Conservation (phyloP, 2,113 vertebrate species). For the Caranx melampygus region DNA sequence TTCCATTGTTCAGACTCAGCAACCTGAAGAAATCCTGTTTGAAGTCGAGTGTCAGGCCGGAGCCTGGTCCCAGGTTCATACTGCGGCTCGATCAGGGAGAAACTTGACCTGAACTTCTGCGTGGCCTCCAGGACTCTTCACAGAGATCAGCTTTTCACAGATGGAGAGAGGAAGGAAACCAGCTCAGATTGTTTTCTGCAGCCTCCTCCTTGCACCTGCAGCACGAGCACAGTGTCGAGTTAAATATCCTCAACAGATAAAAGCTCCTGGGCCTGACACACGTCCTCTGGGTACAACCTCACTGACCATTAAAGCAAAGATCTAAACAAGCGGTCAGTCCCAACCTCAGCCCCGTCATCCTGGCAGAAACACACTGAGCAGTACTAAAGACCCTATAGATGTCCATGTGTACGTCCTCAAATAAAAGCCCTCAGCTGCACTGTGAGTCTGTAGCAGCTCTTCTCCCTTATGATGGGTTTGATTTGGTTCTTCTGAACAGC, state of each 20-base stretch:
- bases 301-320: too few species aligned
- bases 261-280: not conserved
- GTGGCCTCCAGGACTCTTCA: not conserved
- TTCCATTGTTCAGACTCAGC: not conserved
- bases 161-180: not conserved
- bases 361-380: too few species aligned
- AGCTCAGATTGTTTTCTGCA: too few species aligned
- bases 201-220: too few species aligned
- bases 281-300: not conserved
- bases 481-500: not conserved
- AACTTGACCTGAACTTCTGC: too few species aligned
- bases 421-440: too few species aligned
- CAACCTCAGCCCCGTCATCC: too few species aligned
- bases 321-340: too few species aligned
- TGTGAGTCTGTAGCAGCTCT: too few species aligned
- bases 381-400: too few species aligned
- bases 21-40: not conserved
- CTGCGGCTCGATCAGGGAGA: not conserved
- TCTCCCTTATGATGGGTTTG: not conserved
- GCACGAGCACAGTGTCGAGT: not conserved
- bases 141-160: not conserved
- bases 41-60: accelerated
- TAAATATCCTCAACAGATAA: not conserved
- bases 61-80: not conserved
- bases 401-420: too few species aligned